Percentiles rank a stretch among this genome's conserved stretches.
Evolutionary conservation across 2,888 invertebrate genomes (phyloP).

Genomic region (Thelaira solivaga): DNA sequence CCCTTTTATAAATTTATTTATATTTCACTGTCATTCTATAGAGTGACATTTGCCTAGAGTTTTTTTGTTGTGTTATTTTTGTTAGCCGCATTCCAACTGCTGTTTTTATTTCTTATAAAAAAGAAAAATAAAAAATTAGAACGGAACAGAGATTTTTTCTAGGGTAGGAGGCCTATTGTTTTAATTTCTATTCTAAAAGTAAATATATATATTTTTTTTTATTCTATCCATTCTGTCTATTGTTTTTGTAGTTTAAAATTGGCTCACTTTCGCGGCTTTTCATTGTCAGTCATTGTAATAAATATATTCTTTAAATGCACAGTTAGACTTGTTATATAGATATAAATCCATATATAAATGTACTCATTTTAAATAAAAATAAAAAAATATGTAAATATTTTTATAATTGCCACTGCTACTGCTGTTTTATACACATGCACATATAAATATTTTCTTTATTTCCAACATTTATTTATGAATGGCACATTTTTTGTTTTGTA

Average conservation of each 20-base stretch:
- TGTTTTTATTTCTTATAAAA: slow-evolving; percentile 11
- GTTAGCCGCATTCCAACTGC: slow-evolving; percentile 11
- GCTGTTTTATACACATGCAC: background rate
- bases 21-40: slow-evolving; percentile 56
- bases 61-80: background rate
- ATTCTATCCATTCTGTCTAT: slow-evolving; percentile 17
- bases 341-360: slow-evolving; percentile 3
- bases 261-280: slow-evolving; percentile 62
- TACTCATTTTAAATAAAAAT: slow-evolving; percentile 35
- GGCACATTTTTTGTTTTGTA: slow-evolving; percentile 30
- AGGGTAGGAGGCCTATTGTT: slow-evolving; percentile 56
- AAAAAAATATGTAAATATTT: slow-evolving; percentile 19
- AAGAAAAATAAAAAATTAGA: slow-evolving; percentile 41
- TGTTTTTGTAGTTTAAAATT: slow-evolving; percentile 44
- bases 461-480: slow-evolving; percentile 24
- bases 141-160: slow-evolving; percentile 40
- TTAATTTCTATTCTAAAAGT: slow-evolving; percentile 51
- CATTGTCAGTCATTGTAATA: slow-evolving; percentile 59
- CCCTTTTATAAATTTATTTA: slow-evolving; percentile 12
- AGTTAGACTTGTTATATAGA: slow-evolving; percentile 6
- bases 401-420: slow-evolving; percentile 6
- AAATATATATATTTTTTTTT: background rate
- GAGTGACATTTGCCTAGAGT: slow-evolving; percentile 58
- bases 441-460: background rate
- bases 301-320: slow-evolving; percentile 20